A percentile compares a stretch with the other conserved stretches of the same genome.
phyloP scores from a whole-genome alignment of 1,140 invertebrate species.

The Apis laboriosa region DNA sequence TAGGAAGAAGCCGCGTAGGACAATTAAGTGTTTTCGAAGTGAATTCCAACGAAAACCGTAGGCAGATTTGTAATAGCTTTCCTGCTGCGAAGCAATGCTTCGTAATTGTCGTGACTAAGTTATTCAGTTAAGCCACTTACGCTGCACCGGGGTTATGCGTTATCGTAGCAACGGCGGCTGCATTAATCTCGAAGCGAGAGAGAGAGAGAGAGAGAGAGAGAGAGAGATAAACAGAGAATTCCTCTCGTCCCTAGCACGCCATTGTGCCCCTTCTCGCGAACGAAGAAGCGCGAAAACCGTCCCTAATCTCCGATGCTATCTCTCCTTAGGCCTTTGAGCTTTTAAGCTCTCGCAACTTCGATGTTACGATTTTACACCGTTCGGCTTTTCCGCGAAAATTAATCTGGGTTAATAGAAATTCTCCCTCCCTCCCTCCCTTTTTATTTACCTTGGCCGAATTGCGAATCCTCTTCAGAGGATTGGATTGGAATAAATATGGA shows the following conservation, averaged over 20 bases:
- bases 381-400: background rate
- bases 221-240: no score
- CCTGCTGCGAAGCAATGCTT: constrained; percentile 43
- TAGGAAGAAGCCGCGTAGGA: background rate
- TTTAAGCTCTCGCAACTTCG: background rate
- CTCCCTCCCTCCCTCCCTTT: background rate
- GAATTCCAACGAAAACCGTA: constrained; percentile 51
- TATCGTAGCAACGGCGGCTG: constrained; percentile 58
- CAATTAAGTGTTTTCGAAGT: constrained; percentile 36
- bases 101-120: constrained; percentile 69
- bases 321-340: constrained; percentile 19
- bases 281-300: constrained; percentile 46
- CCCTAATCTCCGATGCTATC: constrained; percentile 52
- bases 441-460: background rate
- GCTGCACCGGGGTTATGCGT: constrained; percentile 60
- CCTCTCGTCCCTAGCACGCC: background rate
- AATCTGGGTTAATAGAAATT: background rate
- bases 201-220: background rate
- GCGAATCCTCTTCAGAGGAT: no score
- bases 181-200: constrained; percentile 60
- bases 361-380: background rate
- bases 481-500: no score
- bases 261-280: constrained; percentile 34
- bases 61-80: constrained; percentile 48
- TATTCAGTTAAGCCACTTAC: constrained; percentile 70